phyloP scores from a whole-genome alignment of 2,797 vertebrate species.

The Enteromius unitaeniatus region DNA sequence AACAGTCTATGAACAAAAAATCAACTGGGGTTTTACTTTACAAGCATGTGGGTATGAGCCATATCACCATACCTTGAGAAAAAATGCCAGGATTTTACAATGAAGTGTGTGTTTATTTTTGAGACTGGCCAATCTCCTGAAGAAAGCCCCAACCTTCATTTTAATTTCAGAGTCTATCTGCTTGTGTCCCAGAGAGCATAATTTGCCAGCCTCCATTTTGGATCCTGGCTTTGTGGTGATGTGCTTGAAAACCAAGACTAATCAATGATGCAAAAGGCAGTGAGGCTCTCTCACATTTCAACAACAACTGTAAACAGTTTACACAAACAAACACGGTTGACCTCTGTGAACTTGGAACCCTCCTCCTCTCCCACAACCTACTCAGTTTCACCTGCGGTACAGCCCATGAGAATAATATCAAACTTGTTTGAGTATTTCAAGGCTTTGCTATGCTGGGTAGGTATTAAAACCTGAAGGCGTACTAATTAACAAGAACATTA shows the following conservation, averaged over 20 bases:
- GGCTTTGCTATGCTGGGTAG: conserved; percentile 9
- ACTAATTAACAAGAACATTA: conserved; percentile 38
- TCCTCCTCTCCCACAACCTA: neutral
- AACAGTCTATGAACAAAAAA: conserved; percentile 4
- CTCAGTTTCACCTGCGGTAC: neutral
- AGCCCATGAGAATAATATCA: conserved; percentile 33
- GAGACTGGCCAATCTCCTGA: conserved; percentile 26
- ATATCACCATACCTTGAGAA: neutral
- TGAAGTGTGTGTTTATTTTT: conserved; percentile 36
- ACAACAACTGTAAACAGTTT: conserved; percentile 25
- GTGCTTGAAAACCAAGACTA: conserved; percentile 43
- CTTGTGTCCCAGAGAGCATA: conserved; percentile 59
- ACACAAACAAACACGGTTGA: conserved; percentile 29
- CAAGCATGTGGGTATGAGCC: neutral
- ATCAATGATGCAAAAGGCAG: conserved; percentile 42
- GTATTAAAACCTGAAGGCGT: conserved; percentile 40
- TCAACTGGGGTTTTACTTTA: conserved; percentile 11
- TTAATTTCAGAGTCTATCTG: conserved; percentile 46
- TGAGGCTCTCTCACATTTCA: conserved; percentile 29
- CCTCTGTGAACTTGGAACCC: conserved; percentile 41
- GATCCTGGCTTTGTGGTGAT: conserved; percentile 26
- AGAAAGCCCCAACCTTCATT: conserved; percentile 62
- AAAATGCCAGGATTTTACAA: neutral
- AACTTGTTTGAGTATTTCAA: conserved; percentile 30
- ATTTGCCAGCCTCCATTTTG: conserved; percentile 53